Base-by-base conservation (phyloP, 2,888 invertebrate species). In the Drosophila flavopinicola region DNA sequence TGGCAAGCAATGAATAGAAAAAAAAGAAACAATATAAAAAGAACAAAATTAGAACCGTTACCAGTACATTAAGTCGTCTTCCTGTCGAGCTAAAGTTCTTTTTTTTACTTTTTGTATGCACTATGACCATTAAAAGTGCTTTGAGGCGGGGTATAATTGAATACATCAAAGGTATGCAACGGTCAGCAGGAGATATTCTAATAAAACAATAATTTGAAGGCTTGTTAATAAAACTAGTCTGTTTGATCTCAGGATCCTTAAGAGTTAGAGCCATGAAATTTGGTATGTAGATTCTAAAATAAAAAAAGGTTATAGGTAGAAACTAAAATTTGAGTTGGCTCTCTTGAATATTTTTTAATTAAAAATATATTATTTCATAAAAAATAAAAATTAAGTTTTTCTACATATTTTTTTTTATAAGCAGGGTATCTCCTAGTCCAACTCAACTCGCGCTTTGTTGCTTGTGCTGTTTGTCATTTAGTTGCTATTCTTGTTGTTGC, bases 11-110 rank as follows among this genome's bases (percentile, higher is more conserved):
- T 47, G 32, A 53, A 59, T 47, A 75, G 25, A 70, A 71, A 45
- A 54, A 60, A 30, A 27, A 13, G 3, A n/a, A 10, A 47, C 39
- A 41, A 6, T 24, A n/a, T 29, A 29, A 20, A 15, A 32, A 39
- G 39, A 17, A 20, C 30, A 35, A 13, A 20, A 48, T 47, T 39
- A 37, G 23, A 37, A 47, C 27, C 35, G 58, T 73, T 38, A 32
- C 17, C 63, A 67, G 85, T 66, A 64, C 70, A 77, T 80, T 59
- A 80, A 64, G 85, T 74, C 70, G 60, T 69, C 59, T 77, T 44
- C 51, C 57, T 70, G 48, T 25, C 42, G 9, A 30, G 24, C 37
- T 33, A 11, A 61, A 17, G 15, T 48, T 25, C n/a, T 11, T 39
- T 23, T 10, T 27, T 25, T 23, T 61, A 11, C 33, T 13, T 11